Base-by-base conservation (phyloP, 1,140 invertebrate species). In the Megalopta genalis region DNA sequence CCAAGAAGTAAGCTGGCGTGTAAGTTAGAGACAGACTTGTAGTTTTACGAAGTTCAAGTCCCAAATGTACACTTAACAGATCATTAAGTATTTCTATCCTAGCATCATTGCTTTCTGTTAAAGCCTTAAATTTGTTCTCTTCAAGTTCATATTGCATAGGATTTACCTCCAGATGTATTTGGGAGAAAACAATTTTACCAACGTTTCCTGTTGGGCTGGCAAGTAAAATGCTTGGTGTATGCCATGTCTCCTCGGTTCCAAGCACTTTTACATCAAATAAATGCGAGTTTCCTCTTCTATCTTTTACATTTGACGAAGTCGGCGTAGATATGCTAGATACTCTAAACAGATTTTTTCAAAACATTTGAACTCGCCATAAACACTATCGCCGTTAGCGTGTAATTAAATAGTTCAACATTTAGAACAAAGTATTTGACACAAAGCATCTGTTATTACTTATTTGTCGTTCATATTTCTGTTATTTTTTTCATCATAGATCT, bases 201-300 rank as follows among this genome's bases (percentile, higher is more conserved):
- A 93, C 94, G 27, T 93, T 95, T 54, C 90, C 94, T 14, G 94
- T 90, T 75, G 95, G 94, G 25, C 93, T 95, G 1, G 96, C 97
- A 37, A 96, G 93, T 65, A 98, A 92, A 65, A 98, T 93, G 80
- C 96, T 96, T 2, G 97, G 97, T 6, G 96, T 97, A 52, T 97
- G 95, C 96, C 96, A 97, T 0, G 96, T 97, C 89, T 97, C 96
- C 87, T 98, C 97, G 0, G 95, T 95, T 0, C 96, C 97, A 46
- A 98, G 90, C 21, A 97, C 95, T 88, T 96, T 95, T 2, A 98
- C 95, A 63, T 96, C 93, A 66, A 97, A 92, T 52, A 95, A 94
- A 86, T 97, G 95, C 18, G 92, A 93, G 49, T 95, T 95, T 1
- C 96, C 95, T 32, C 93, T 93, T 76, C 95, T 94, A 88, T 96